A percentile compares a stretch with the other conserved stretches of the same genome.
phyloP scores from a whole-genome alignment of 2,113 vertebrate species.

The Leptobrachium ailaonicum region DNA sequence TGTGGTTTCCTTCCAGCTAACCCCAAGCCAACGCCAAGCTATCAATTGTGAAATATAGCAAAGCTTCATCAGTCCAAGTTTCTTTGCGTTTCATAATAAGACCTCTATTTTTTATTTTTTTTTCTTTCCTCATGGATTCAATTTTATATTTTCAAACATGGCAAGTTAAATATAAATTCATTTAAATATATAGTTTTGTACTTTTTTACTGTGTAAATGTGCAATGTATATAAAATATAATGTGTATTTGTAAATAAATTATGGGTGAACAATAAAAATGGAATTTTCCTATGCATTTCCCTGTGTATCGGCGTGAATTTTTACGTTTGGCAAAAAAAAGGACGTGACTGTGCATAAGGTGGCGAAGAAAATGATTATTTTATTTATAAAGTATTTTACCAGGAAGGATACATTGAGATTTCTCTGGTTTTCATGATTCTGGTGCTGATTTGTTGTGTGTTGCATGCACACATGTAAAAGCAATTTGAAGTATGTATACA shows the following conservation, averaged over 20 bases:
- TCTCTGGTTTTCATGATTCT: neutral
- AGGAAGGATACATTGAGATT: too few species aligned
- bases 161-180: constrained; percentile 98
- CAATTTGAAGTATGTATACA: constrained; percentile 20
- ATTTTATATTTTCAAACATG: constrained; percentile 92
- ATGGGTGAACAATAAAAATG: constrained; percentile 93
- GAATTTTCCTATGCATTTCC: constrained; percentile 70
- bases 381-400: too few species aligned
- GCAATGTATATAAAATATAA: constrained; percentile 99
- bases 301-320: constrained; percentile 7
- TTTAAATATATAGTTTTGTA: constrained; percentile 99
- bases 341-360: too few species aligned
- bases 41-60: constrained; percentile 68
- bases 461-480: neutral
- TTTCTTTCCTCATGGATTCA: constrained; percentile 68
- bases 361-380: too few species aligned
- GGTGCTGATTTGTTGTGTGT: neutral
- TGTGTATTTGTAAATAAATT: constrained; percentile 99
- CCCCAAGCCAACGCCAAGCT: constrained; percentile 56
- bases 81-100: constrained; percentile 81
- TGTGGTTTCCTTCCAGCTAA: constrained; percentile 11
- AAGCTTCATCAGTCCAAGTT: constrained; percentile 79
- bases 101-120: constrained; percentile 66
- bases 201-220: constrained; percentile 99
- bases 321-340: neutral